Evolutionary conservation across 2,113 vertebrate genomes (phyloP).

Genomic region (Parus major): DNA sequence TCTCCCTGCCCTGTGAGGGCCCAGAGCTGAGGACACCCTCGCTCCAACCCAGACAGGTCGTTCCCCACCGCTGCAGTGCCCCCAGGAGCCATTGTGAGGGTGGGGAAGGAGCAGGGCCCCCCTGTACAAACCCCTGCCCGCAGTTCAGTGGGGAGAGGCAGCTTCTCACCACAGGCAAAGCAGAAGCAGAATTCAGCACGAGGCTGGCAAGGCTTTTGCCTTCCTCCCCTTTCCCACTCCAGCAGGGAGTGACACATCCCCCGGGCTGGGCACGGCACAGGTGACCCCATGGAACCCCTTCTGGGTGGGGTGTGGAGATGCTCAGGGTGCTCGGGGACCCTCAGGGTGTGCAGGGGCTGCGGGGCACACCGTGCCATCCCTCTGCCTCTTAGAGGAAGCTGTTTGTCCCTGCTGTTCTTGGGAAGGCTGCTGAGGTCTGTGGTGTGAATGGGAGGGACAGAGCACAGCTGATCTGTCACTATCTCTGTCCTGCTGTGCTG

Average conservation of each 20-base stretch:
- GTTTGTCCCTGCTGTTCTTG: fast-evolving
- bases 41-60: neutral
- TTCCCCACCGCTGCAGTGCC: fast-evolving
- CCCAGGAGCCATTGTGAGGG: fast-evolving
- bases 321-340: neutral
- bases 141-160: neutral
- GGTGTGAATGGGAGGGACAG: neutral
- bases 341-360: neutral
- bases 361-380: fast-evolving
- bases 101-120: neutral
- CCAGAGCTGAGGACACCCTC: neutral
- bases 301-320: too few species aligned
- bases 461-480: fast-evolving
- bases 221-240: neutral
- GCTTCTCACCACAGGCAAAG: neutral
- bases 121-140: fast-evolving
- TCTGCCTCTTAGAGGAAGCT: neutral
- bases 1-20: neutral
- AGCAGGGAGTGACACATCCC: fast-evolving
- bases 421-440: neutral
- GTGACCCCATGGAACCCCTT: neutral
- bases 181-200: neutral
- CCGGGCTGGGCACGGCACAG: fast-evolving
- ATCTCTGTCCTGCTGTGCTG: fast-evolving
- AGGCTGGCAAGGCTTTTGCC: fast-evolving